Conservation (phyloP, 2,113 vertebrate species). For the Elgaria multicarinata region DNA sequence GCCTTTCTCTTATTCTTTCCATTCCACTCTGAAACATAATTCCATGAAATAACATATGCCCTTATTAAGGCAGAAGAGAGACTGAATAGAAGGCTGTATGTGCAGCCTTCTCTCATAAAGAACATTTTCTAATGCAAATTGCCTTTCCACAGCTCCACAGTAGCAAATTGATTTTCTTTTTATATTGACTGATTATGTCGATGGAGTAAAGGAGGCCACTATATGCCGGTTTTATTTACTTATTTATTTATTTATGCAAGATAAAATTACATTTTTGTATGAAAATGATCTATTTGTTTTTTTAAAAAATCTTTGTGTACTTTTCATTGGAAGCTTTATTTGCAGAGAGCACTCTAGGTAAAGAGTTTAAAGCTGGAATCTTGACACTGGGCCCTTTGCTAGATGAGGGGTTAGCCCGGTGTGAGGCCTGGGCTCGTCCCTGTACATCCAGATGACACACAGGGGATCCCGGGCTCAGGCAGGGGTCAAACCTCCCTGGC, state of each 20-base stretch:
- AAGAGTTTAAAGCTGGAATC: neutral
- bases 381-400: no score
- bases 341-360: neutral
- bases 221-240: neutral
- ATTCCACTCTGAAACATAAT: neutral
- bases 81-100: slow-evolving; percentile 23
- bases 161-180: slow-evolving; percentile 30
- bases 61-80: slow-evolving; percentile 11
- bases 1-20: slow-evolving; percentile 15
- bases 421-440: no score
- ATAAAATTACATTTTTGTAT: slow-evolving; percentile 1
- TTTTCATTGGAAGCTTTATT: slow-evolving; percentile 1
- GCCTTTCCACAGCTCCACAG: neutral
- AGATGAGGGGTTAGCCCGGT: no score
- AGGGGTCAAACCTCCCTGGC: no score
- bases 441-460: no score
- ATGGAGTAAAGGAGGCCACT: neutral
- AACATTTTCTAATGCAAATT: slow-evolving; percentile 36
- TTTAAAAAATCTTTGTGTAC: neutral
- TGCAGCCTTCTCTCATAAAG: neutral
- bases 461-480: no score
- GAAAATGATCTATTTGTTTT: neutral
- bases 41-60: neutral
- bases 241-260: neutral
- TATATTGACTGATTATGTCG: slow-evolving; percentile 29